Conservation (phyloP, 2,888 invertebrate genomes). For the Troides oblongomaculatus region DNA sequence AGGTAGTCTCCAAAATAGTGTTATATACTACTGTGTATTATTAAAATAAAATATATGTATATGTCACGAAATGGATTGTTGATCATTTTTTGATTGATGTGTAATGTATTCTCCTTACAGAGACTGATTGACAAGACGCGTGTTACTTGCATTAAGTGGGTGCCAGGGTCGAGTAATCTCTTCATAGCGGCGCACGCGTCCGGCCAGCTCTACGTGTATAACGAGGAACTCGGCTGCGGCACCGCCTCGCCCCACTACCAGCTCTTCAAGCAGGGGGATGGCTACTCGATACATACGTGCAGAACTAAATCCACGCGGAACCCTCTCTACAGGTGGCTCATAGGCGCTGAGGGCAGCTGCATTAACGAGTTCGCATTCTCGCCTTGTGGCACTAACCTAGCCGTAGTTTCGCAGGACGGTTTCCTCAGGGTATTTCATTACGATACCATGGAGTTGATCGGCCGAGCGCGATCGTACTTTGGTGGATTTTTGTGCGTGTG, state of each 20-base stretch:
- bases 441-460: conserved; percentile 97
- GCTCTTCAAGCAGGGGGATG: conserved; percentile 95
- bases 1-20: too few relatives aligned
- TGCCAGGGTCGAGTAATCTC: conserved; percentile 95
- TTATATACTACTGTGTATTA: too few relatives aligned
- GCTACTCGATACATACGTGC: conserved; percentile 96
- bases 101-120: conserved; percentile 73
- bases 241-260: conserved; percentile 96
- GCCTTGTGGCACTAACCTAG: conserved; percentile 94
- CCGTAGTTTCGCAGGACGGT: conserved; percentile 97
- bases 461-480: conserved; percentile 97
- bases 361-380: conserved; percentile 99
- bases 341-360: conserved; percentile 88
- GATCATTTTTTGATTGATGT: neutral
- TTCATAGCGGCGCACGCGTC: conserved; percentile 97
- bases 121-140: conserved; percentile 95
- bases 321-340: conserved; percentile 93
- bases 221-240: conserved; percentile 95
- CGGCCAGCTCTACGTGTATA: conserved; percentile 98
- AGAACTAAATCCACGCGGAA: conserved; percentile 98
- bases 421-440: conserved; percentile 97
- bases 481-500: conserved; percentile 98
- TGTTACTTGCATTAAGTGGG: conserved; percentile 98
- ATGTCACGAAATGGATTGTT: too few relatives aligned
- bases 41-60: too few relatives aligned